A percentile compares a stretch with the other conserved stretches of the same genome.
phyloP scores from a whole-genome alignment of 1,140 invertebrate genomes.

The Sarcophaga bullata region DNA sequence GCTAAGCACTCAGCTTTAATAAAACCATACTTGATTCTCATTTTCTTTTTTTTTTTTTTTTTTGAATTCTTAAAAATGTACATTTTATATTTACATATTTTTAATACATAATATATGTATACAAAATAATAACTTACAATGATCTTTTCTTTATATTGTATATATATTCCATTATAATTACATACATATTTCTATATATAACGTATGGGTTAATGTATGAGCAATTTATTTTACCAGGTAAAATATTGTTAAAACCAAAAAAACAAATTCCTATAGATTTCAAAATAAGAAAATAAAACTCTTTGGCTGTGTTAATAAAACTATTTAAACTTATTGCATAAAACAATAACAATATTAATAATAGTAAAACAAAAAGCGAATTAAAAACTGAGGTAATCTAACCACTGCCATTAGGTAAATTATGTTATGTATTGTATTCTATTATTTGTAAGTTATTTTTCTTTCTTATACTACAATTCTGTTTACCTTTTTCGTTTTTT shows the following conservation, averaged over 20 bases:
- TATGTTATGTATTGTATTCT: too few species aligned
- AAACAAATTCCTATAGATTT: neutral
- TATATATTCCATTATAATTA: neutral
- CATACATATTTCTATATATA: constrained; percentile 4
- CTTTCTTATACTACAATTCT: too few species aligned
- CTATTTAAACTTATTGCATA: neutral
- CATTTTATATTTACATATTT: constrained; percentile 31
- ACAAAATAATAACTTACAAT: neutral
- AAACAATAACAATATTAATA: neutral
- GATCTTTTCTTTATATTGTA: neutral
- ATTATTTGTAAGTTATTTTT: too few species aligned
- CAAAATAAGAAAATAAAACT: neutral
- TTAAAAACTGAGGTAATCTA: constrained; percentile 20
- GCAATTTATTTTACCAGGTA: neutral
- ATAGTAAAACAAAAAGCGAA: neutral
- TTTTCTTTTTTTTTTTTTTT: too few species aligned
- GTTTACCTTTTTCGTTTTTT: neutral
- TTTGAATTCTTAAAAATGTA: constrained; percentile 1
- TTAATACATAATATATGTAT: constrained; percentile 38
- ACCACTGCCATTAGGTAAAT: constrained; percentile 28
- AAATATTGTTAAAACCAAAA: neutral
- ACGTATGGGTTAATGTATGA: neutral
- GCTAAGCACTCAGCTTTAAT: too few species aligned
- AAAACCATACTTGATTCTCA: too few species aligned
- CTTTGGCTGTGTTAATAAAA: constrained; percentile 12